A percentile compares a stretch with the other conserved stretches of the same genome.
Evolutionary conservation across 2,113 vertebrate genomes (phyloP).

Genomic region (Toxotes jaculatrix): DNA sequence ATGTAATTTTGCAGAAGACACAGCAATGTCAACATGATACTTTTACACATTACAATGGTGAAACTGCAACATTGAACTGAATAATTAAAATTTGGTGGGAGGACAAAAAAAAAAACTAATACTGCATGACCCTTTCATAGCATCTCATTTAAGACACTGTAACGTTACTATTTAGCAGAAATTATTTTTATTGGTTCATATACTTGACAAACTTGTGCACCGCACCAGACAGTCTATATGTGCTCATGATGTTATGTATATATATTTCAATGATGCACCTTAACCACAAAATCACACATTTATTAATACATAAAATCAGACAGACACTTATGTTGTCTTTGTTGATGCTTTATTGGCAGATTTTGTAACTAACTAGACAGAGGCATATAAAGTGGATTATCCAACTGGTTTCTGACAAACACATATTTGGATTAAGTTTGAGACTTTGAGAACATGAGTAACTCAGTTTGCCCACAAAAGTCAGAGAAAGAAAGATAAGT

Average conservation of each 20-base stretch:
- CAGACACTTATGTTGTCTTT: conserved; percentile 36
- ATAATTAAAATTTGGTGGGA: too few relatives aligned
- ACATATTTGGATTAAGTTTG: too few relatives aligned
- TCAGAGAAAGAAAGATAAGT: background rate
- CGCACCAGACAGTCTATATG: background rate
- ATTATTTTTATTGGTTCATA: background rate
- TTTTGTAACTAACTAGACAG: background rate
- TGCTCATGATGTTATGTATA: background rate
- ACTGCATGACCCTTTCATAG: too few relatives aligned
- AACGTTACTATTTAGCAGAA: too few relatives aligned
- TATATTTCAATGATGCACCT: background rate
- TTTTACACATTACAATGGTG: too few relatives aligned
- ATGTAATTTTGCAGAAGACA: too few relatives aligned
- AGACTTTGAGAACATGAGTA: too few relatives aligned
- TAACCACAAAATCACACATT: background rate
- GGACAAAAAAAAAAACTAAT: too few relatives aligned
- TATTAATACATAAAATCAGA: conserved; percentile 1
- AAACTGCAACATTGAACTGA: too few relatives aligned
- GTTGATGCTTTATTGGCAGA: conserved; percentile 55
- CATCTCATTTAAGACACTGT: too few relatives aligned
- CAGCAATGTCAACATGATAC: too few relatives aligned
- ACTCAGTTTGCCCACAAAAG: background rate
- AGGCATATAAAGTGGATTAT: conserved; percentile 1
- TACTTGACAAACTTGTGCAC: too few relatives aligned
- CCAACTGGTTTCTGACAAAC: background rate